A percentile compares a stretch with the other conserved stretches of the same genome.
Conservation (phyloP, 1,140 invertebrate genomes). For the Metaphire vulgaris region DNA sequence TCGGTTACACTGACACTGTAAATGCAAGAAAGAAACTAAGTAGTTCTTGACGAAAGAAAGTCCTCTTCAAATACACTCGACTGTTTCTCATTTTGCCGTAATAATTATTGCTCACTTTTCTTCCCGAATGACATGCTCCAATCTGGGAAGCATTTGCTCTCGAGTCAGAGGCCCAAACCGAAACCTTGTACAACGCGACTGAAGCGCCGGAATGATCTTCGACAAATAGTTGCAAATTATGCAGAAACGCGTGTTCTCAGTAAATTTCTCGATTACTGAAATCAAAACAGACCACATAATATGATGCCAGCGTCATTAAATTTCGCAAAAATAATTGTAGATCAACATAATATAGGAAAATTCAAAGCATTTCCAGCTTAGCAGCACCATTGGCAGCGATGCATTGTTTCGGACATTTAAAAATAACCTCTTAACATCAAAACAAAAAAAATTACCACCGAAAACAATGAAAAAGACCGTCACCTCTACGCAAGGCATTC, state of each 20-base stretch:
- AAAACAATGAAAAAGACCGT: slow-evolving; percentile 38
- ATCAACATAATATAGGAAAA: too few species aligned
- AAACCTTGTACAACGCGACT: slow-evolving; percentile 95
- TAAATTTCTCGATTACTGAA: slow-evolving; percentile 94
- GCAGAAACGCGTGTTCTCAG: slow-evolving; percentile 95
- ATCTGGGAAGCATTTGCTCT: slow-evolving; percentile 80
- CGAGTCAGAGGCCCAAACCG: slow-evolving; percentile 81
- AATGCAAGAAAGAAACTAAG: slow-evolving; percentile 36
- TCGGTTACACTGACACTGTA: slow-evolving; percentile 73
- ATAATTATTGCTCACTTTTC: slow-evolving; percentile 69
- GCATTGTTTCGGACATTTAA: too few species aligned
- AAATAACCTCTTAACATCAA: too few species aligned
- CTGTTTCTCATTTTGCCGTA: too few species aligned
- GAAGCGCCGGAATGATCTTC: slow-evolving; percentile 96
- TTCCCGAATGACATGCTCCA: slow-evolving; percentile 74
- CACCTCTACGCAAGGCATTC: slow-evolving; percentile 92
- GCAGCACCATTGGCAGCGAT: too few species aligned
- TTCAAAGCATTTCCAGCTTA: too few species aligned
- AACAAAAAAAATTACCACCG: too few species aligned
- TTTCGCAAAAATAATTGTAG: too few species aligned
- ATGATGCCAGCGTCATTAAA: too few species aligned
- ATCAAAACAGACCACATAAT: too few species aligned
- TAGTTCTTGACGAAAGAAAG: slow-evolving; percentile 16
- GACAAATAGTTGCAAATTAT: slow-evolving; percentile 98
- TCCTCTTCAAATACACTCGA: too few species aligned